Percentiles rank a stretch among this genome's conserved stretches.
These are phyloP conservation scores for Petrocephalus microphthalmus DNA, from an alignment of 2,113 vertebrate species.

Conservation along the genomic window DNA sequence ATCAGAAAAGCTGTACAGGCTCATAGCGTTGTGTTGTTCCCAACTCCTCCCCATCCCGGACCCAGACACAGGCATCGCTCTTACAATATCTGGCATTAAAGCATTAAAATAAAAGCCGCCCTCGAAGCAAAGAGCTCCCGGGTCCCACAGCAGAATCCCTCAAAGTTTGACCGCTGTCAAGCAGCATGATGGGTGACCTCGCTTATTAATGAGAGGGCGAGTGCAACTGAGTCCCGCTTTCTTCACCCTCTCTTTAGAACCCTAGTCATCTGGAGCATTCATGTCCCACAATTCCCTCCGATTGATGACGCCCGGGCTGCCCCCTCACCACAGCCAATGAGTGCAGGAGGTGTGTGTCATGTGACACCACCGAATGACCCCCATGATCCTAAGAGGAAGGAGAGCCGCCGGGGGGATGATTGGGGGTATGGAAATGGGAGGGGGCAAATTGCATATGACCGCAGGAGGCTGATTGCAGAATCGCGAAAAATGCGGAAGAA, in stretches of 20 bases:
- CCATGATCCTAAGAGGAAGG: not conserved
- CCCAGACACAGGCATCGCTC: not conserved
- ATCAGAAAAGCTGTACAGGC: not conserved
- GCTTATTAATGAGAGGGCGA: not conserved
- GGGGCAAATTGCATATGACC: not conserved
- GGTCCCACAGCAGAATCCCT: not conserved
- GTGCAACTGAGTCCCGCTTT: not conserved
- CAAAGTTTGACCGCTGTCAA: constrained; percentile 19
- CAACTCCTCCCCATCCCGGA: not conserved
- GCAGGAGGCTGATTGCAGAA: not conserved
- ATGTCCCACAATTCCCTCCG: not conserved
- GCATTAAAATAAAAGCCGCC: not conserved
- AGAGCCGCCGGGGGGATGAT: not conserved
- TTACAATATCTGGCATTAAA: not conserved
- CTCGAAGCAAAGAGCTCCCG: not conserved
- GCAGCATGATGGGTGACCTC: not conserved
- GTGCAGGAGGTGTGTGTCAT: not conserved
- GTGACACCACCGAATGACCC: not conserved
- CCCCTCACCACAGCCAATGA: not conserved
- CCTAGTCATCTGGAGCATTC: not conserved
- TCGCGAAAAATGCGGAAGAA: not conserved
- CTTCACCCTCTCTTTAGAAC: not conserved
- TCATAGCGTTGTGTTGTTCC: not conserved
- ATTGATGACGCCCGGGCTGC: not conserved
- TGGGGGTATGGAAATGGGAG: not conserved